A percentile compares a stretch with the other conserved stretches of the same genome.
These are phyloP conservation scores for Gallinago jamesoni DNA, from an alignment of 2,113 vertebrate species.

Conservation along the genomic window DNA sequence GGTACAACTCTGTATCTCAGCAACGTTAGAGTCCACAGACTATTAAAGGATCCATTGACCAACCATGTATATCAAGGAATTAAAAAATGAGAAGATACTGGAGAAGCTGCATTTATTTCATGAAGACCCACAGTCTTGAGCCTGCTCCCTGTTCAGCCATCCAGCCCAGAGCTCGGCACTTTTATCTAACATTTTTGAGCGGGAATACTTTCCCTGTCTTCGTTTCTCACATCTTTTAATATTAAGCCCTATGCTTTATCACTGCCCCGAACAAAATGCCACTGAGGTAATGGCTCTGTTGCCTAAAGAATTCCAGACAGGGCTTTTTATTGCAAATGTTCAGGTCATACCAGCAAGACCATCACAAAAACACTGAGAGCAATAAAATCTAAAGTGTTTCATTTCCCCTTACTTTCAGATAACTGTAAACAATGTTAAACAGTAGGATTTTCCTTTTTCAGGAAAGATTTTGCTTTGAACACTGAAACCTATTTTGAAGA, in stretches of 20 bases:
- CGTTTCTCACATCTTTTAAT: background rate
- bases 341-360: constrained; percentile 17
- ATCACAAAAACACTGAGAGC: constrained; percentile 44
- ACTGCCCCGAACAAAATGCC: background rate
- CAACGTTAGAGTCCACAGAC: background rate
- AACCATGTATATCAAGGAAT: background rate
- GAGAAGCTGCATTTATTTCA: background rate
- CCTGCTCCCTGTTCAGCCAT: background rate
- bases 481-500: background rate
- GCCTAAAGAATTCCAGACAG: constrained; percentile 42
- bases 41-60: background rate
- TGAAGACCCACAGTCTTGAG: background rate
- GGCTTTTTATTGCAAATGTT: background rate
- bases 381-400: constrained; percentile 66
- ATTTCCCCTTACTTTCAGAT: constrained; percentile 61
- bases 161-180: background rate
- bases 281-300: constrained; percentile 16
- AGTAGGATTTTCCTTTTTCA: constrained; percentile 3
- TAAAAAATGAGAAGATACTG: background rate
- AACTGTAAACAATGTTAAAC: constrained; percentile 47
- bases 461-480: constrained; percentile 3
- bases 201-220: background rate
- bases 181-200: background rate
- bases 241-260: background rate
- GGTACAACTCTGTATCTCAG: background rate